Conservation (phyloP, 2,797 vertebrate species). For the Thaleichthys pacificus region DNA sequence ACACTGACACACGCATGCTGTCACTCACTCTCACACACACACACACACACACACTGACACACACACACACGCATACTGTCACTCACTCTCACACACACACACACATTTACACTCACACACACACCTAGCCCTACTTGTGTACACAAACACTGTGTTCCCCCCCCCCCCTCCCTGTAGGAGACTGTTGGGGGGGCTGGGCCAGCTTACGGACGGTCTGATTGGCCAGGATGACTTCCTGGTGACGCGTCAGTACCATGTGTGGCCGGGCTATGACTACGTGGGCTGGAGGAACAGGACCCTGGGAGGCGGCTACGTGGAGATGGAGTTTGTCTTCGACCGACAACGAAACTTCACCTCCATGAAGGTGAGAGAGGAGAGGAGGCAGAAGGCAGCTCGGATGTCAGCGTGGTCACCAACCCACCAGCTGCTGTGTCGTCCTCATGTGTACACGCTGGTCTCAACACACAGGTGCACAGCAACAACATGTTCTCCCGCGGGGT, state of each 20-base stretch:
- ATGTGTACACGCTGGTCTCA: background rate
- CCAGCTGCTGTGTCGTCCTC: background rate
- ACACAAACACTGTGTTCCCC: background rate
- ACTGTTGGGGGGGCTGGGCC: constrained; percentile 77
- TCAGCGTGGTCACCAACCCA: background rate
- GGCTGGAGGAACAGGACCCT: constrained; percentile 84
- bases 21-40: constrained; percentile 3
- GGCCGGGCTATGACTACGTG: constrained; percentile 84
- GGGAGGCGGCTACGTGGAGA: constrained; percentile 71
- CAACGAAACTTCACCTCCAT: constrained; percentile 85
- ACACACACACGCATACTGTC: constrained; percentile 1
- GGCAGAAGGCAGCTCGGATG: background rate
- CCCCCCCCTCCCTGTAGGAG: constrained; percentile 63
- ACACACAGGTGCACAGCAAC: constrained; percentile 87
- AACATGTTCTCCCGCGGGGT: constrained; percentile 89
- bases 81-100: background rate
- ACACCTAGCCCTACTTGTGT: no score
- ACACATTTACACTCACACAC: background rate
- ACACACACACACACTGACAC: constrained; percentile 2
- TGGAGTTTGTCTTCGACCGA: constrained; percentile 82
- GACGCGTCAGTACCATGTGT: constrained; percentile 74
- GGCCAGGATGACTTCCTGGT: constrained; percentile 79
- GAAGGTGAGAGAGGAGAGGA: constrained; percentile 70
- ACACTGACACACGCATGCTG: background rate
- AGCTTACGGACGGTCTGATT: constrained; percentile 81